Base-by-base conservation (phyloP, 1,140 invertebrate species). In the Nylanderia fulva region DNA sequence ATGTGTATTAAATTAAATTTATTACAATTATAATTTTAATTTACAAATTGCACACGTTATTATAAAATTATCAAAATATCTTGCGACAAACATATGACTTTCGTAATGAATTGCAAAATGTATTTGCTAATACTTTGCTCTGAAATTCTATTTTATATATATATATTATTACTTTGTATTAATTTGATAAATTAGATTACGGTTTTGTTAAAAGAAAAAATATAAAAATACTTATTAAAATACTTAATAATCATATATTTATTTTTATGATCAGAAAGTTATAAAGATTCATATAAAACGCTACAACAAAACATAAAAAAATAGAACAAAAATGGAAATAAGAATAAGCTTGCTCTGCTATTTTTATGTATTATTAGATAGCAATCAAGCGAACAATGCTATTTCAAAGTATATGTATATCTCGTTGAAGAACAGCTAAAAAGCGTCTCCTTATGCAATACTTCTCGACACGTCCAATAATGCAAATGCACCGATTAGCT, bases 401-500 rank as follows among this genome's bases (percentile, higher is more conserved):
- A 45, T 61, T 74, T n/a, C 11, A 11, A 11, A 45, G 9, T 63
- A 63, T 63, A 61, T 48, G 45, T 63, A 61, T 48, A 33, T 2
- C 24, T 45, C 7, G 15, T 8, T n/a, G 15, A 61, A 39, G n/a
- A 58, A 27, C 4, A 33, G 39, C 9, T 13, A 24, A 63, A 77
- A 77, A 29, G 42, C 27, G 58, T 11, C 54, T 24, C 33, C 15
- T 63, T 27, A 29, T 24, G 39, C 24, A 61, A 76, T 48, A 13
- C 6, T 33, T 63, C 60, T 64, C 58, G 42, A 33, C 60, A 33
- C n/a, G 27, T 48, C 74, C 29, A 77, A 45, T 77, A 64, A 77
- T 77, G 42, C 42, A 77, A 77, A 77, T 77, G 74, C 74, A 15
- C 24, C 74, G 58, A 63, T 68, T 79, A 68, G 21, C 9, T 39